These are phyloP conservation scores for Habroteleia sp. DNA, from an alignment of 2,888 invertebrate species.

Conservation along the genomic window DNA sequence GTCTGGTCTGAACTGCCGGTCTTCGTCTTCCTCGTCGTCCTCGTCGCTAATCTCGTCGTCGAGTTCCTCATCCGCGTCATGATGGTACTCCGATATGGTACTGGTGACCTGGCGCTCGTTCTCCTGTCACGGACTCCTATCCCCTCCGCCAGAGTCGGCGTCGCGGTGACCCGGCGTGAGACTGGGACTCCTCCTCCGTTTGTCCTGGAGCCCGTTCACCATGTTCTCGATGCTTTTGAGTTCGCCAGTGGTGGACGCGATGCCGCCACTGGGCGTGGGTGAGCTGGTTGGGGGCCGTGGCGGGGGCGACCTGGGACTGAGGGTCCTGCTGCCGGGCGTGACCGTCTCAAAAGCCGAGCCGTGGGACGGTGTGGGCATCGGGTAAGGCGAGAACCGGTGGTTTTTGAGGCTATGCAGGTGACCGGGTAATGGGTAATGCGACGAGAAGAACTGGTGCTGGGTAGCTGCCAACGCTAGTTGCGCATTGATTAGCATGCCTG, in stretches of 20 bases:
- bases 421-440: conserved; percentile 86
- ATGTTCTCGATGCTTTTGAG: conserved; percentile 98
- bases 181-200: conserved; percentile 85
- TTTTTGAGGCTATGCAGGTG: conserved; percentile 87
- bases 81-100: conserved; percentile 57
- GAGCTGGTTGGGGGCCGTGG: conserved; percentile 83
- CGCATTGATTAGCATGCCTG: conserved; percentile 92
- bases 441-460: conserved; percentile 83
- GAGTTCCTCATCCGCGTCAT: conserved; percentile 69
- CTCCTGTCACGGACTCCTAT: conserved; percentile 80
- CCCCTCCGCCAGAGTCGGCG: conserved; percentile 74
- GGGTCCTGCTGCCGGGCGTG: conserved; percentile 86
- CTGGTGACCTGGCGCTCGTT: conserved; percentile 66
- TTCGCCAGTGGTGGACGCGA: conserved; percentile 88
- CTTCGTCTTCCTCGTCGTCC: conserved; percentile 67
- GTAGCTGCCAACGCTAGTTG: conserved; percentile 91
- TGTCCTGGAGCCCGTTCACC: conserved; percentile 97
- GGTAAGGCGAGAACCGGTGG: conserved; percentile 94
- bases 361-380: conserved; percentile 87
- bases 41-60: conserved; percentile 48
- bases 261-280: conserved; percentile 82
- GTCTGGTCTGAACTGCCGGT: conserved; percentile 75
- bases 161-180: conserved; percentile 75
- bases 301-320: conserved; percentile 85
- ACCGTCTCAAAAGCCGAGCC: conserved; percentile 95